These are phyloP conservation scores for Stenolophus ochropezus DNA, from an alignment of 2,888 invertebrate genomes.

Conservation along the genomic window DNA sequence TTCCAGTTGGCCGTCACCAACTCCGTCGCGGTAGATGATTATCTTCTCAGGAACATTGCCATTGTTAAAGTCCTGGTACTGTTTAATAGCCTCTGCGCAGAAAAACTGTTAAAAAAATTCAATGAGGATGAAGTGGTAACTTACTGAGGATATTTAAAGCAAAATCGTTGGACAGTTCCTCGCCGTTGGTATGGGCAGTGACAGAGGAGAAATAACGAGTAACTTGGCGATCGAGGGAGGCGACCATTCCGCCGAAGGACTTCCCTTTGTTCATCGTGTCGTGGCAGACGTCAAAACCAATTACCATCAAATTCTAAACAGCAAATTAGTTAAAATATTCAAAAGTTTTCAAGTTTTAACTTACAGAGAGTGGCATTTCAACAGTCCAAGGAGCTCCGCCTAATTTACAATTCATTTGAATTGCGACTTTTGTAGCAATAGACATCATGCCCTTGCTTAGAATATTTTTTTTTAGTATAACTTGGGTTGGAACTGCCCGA, in stretches of 20 bases:
- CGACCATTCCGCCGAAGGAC: conserved; percentile 87
- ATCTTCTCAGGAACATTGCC: conserved; percentile 80
- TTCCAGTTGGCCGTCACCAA: conserved; percentile 92
- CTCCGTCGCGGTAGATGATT: conserved; percentile 92
- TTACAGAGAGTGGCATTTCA: conserved; percentile 77
- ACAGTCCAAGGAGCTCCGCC: conserved; percentile 94
- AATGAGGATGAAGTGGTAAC: too few relatives aligned
- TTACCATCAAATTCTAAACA: conserved; percentile 79
- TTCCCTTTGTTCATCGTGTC: conserved; percentile 81
- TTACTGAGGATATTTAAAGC: conserved; percentile 77
- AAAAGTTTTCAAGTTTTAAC: neutral
- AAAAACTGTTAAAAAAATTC: too few relatives aligned
- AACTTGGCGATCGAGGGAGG: conserved; percentile 77
- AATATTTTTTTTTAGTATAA: conserved; percentile 76
- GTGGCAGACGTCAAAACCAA: conserved; percentile 93
- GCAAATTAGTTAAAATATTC: conserved; percentile 62
- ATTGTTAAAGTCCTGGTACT: conserved; percentile 73
- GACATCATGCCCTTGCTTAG: conserved; percentile 81
- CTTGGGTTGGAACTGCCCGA: conserved; percentile 82
- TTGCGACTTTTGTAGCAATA: conserved; percentile 92
- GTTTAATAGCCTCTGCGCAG: conserved; percentile 74
- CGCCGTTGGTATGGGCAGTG: conserved; percentile 82
- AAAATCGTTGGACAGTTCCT: conserved; percentile 86
- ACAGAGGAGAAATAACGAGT: conserved; percentile 85
- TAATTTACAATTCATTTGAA: conserved; percentile 95